A percentile compares a stretch with the other conserved stretches of the same genome.
Conservation (phyloP, 2,888 invertebrate species). For the Erebia palarica region DNA sequence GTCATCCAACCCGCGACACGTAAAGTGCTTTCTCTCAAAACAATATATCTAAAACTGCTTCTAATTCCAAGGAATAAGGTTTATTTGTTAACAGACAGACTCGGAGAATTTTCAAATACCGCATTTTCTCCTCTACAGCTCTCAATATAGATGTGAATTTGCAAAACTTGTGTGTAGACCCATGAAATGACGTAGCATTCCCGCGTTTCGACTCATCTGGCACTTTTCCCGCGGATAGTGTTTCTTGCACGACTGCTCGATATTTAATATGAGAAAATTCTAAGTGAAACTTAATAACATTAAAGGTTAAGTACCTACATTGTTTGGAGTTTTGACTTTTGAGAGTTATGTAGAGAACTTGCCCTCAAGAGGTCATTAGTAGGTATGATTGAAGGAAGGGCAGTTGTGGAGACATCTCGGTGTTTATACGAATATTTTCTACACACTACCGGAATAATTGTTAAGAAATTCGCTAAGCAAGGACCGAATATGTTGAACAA, state of each 20-base stretch:
- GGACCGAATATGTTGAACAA: too few species aligned
- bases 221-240: constrained; percentile 73
- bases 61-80: constrained; percentile 58
- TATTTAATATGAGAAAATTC: constrained; percentile 61
- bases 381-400: too few species aligned
- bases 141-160: constrained; percentile 53
- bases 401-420: too few species aligned
- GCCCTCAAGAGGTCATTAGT: too few species aligned
- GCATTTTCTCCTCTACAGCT: constrained; percentile 57
- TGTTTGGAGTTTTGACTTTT: constrained; percentile 36
- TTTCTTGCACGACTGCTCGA: constrained; percentile 62
- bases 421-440: too few species aligned
- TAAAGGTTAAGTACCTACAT: constrained; percentile 36
- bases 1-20: constrained; percentile 72
- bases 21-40: constrained; percentile 79
- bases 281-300: constrained; percentile 57
- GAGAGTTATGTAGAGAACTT: not conserved
- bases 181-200: constrained; percentile 63
- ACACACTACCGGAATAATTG: too few species aligned
- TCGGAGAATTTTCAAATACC: constrained; percentile 29
- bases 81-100: constrained; percentile 42
- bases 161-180: constrained; percentile 37
- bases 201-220: constrained; percentile 62
- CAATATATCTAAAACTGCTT: constrained; percentile 52
- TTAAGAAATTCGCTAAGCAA: too few species aligned